Percentiles rank a stretch among this genome's conserved stretches.
phyloP scores from a whole-genome alignment of 2,797 vertebrate genomes.

The Anabacerthia variegaticeps region DNA sequence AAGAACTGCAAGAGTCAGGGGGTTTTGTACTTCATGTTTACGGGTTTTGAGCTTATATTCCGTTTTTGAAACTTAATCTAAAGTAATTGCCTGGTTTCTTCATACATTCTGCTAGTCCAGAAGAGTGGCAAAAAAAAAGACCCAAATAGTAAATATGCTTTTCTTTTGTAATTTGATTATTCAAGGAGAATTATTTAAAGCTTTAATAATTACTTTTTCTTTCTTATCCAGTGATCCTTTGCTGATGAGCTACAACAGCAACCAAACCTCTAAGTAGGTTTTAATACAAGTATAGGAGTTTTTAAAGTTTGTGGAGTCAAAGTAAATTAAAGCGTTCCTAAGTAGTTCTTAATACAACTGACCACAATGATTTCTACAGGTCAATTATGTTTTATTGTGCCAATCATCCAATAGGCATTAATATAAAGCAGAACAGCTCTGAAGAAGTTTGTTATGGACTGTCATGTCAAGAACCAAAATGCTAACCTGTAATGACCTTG shows the following conservation, averaged over 20 bases:
- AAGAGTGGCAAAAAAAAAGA: neutral
- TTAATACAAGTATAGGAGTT: neutral
- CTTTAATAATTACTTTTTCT: neutral
- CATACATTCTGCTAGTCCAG: neutral
- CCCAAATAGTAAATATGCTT: neutral
- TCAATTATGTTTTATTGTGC: conserved; percentile 42
- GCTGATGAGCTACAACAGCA: neutral
- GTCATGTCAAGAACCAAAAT: neutral
- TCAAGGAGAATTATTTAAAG: neutral
- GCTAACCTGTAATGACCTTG: conserved; percentile 11
- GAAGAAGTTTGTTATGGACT: conserved; percentile 30
- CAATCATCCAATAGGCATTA: conserved; percentile 42
- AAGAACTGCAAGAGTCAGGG: neutral
- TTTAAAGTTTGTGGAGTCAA: conserved; percentile 27
- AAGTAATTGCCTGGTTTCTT: neutral
- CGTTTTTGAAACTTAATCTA: neutral
- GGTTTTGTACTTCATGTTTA: neutral
- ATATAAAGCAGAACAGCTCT: conserved; percentile 41
- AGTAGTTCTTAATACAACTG: conserved; percentile 44
- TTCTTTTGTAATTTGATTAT: neutral
- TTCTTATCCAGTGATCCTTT: neutral
- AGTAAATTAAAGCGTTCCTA: conserved; percentile 42
- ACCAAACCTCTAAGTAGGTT: neutral
- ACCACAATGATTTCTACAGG: conserved; percentile 28
- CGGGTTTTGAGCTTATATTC: neutral